phyloP scores from a whole-genome alignment of 2,113 vertebrate species.

The Trichechus manatus region DNA sequence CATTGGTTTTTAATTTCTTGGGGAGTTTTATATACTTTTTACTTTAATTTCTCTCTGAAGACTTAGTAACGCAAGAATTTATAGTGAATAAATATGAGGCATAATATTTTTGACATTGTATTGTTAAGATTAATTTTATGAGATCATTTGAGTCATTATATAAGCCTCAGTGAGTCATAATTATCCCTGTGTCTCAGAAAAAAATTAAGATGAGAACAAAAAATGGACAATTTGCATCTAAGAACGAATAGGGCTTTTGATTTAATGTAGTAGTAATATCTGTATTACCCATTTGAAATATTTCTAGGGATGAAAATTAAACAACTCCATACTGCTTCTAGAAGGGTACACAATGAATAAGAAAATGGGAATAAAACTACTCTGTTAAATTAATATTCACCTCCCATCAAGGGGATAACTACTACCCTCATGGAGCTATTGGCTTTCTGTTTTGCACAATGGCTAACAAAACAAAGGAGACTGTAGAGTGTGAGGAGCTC shows the following conservation, averaged over 20 bases:
- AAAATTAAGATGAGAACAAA: conserved; percentile 26
- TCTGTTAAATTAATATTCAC: neutral
- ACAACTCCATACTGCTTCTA: neutral
- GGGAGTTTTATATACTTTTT: neutral
- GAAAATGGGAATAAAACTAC: neutral
- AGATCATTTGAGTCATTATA: conserved; percentile 43
- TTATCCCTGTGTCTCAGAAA: neutral
- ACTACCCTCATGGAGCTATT: neutral
- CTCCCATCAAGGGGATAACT: neutral
- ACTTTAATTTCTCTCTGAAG: neutral
- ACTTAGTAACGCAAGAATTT: neutral
- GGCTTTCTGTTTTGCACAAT: neutral
- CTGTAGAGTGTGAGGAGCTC: neutral
- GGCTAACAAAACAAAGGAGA: neutral
- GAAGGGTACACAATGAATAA: neutral
- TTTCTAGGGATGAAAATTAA: neutral
- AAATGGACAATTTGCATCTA: neutral
- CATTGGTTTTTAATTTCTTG: neutral
- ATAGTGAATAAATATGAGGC: neutral
- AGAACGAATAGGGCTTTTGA: neutral
- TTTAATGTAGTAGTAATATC: neutral
- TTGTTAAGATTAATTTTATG: conserved; percentile 34
- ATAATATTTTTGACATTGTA: conserved; percentile 28
- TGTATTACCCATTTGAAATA: neutral
- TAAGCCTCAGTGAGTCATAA: neutral